These are phyloP conservation scores for Junonia oenone DNA, from an alignment of 2,888 invertebrate genomes.

Conservation along the genomic window DNA sequence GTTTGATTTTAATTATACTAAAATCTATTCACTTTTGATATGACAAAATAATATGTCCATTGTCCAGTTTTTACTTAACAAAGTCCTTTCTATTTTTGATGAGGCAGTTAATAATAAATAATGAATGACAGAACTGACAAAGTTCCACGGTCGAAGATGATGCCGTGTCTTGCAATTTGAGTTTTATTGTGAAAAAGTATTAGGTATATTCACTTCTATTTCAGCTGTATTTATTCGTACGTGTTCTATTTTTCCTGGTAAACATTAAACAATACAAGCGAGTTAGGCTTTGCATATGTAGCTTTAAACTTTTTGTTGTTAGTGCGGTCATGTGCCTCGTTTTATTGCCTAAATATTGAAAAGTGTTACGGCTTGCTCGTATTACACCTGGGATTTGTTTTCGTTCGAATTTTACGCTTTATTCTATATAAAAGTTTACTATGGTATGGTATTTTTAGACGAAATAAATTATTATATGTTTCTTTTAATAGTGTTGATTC, in stretches of 20 bases:
- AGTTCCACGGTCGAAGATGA: no score
- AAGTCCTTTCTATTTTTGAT: no score
- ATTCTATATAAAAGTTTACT: neutral
- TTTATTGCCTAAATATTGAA: conserved; percentile 32
- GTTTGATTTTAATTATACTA: neutral
- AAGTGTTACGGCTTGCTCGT: conserved; percentile 13
- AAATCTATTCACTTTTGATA: no score
- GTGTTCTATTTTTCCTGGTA: conserved; percentile 25
- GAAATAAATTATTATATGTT: no score
- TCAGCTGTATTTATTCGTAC: conserved; percentile 32
- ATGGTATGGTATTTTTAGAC: no score
- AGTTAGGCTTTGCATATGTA: conserved; percentile 27
- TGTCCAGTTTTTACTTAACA: no score
- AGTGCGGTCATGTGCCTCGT: conserved; percentile 20
- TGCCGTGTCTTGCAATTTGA: no score
- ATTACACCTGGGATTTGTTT: conserved; percentile 1
- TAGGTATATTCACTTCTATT: conserved; percentile 24
- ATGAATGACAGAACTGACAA: no score
- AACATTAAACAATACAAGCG: conserved; percentile 32
- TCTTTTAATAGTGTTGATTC: no score
- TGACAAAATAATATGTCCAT: no score
- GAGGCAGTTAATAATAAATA: no score
- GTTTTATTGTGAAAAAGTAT: neutral
- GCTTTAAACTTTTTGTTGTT: conserved; percentile 23
- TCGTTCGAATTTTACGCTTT: neutral